phyloP scores from a whole-genome alignment of 2,113 vertebrate species.

The Leiothrix lutea region DNA sequence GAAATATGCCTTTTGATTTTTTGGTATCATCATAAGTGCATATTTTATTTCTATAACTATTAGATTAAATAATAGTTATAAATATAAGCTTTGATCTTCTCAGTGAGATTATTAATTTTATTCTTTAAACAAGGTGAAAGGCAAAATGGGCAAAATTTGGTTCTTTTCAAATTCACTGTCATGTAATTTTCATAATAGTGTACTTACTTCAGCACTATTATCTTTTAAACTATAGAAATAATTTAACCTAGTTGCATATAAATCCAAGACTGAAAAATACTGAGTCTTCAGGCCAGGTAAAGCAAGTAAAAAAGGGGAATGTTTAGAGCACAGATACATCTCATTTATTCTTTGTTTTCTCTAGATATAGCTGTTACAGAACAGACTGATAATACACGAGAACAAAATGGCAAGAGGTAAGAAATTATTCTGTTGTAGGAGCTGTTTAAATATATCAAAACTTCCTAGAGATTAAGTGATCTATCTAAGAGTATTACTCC shows the following conservation, averaged over 20 bases:
- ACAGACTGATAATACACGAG: background rate
- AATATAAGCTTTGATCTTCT: background rate
- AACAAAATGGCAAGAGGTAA: background rate
- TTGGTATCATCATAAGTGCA: background rate
- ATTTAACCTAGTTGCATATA: background rate
- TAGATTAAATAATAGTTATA: background rate
- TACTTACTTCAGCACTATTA: background rate
- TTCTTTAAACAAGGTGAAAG: background rate
- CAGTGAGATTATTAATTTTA: background rate
- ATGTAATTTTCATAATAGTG: background rate
- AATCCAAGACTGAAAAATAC: background rate
- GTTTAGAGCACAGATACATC: background rate
- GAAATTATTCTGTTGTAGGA: background rate
- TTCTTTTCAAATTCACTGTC: background rate
- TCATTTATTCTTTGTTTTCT: background rate
- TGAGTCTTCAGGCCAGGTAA: background rate
- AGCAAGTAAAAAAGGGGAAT: background rate
- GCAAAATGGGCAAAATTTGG: background rate
- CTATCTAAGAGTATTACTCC: background rate
- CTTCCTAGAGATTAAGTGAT: background rate
- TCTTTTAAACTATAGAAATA: background rate
- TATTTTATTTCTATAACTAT: background rate
- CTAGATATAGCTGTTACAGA: background rate
- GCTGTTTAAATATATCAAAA: background rate
- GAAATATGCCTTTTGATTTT: background rate